Base-by-base conservation (phyloP, 2,797 vertebrate species). In the Neomorphus geoffroyi region DNA sequence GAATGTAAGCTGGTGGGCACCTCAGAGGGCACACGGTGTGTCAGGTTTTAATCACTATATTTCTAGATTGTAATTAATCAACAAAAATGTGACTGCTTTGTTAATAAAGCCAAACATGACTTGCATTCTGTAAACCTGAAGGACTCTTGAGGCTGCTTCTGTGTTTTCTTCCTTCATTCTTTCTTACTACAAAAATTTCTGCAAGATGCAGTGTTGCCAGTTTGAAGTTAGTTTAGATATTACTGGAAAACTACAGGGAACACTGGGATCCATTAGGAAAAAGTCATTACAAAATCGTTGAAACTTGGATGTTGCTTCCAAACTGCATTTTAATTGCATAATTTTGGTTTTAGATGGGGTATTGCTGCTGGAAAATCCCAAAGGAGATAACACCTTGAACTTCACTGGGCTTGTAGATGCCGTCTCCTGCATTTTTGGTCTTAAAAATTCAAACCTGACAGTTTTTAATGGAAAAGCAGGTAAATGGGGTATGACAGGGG, bases 321-420 rank as follows among this genome's bases (percentile, higher is more conserved):
- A 95, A 71, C 65, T 78, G 53, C 50, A 39, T 91, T 88, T 95
- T 87, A 67, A 92, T 80, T 50, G 79, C 60, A 53, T 62, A 26
- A 56, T 91, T 96, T 93, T 86, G 32, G 24, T 90, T 97, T 89
- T 78, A 99, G 99, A 98, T 92, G 99, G 99, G 6, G 98, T 99
- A 14, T 94, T 99, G 85, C 98, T 99, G 94, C 96, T 99, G 96
- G 99, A 99, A 97, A 99, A 99, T 95, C 99, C 99, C 16, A 99
- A 98, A 96, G 99, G 99, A 8, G 98, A 99, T 93, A 98, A 99
- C 96, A 96, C 87, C n/a, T 89, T 98, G 80, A 97, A 98, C 90
- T 75, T 99, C 93, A 91, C 97, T 88, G 98, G 98, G 90, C 97
- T 99, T 61, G 98, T 98, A 90, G 97, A 75, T 77, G 97, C 98